A percentile compares a stretch with the other conserved stretches of the same genome.
These are phyloP conservation scores for Halocynthia roretzi DNA, from an alignment of 23 tunicate species.

Conservation along the genomic window DNA sequence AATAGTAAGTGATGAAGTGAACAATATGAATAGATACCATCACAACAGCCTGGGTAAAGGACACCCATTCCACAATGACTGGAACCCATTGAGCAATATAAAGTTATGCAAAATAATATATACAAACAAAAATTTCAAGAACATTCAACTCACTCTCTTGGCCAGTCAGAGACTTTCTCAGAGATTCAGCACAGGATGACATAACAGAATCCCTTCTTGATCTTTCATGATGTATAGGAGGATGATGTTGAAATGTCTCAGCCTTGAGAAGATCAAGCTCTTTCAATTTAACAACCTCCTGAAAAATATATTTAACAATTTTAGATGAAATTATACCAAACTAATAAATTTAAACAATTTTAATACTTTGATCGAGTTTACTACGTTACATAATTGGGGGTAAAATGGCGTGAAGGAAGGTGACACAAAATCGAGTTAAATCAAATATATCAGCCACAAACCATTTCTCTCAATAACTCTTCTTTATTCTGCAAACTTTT, in stretches of 20 bases:
- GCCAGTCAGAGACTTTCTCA: conserved; percentile 33
- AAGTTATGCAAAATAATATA: too few species aligned
- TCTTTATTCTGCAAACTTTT: conserved; percentile 54
- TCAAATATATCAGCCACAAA: neutral
- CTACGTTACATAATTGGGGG: too few species aligned
- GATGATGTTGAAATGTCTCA: conserved; percentile 1
- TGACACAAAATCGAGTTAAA: neutral
- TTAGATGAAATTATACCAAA: too few species aligned
- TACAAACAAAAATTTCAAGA: too few species aligned
- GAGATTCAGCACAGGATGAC: conserved; percentile 50
- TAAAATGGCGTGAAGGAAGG: neutral
- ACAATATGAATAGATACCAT: too few species aligned
- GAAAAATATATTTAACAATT: neutral
- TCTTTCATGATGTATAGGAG: neutral
- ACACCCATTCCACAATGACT: too few species aligned
- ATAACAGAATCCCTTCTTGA: conserved; percentile 15
- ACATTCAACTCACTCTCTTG: conserved; percentile 23
- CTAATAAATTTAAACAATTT: too few species aligned
- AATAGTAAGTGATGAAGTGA: too few species aligned
- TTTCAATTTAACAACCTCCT: conserved; percentile 34
- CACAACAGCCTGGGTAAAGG: too few species aligned
- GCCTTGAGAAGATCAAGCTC: conserved; percentile 38
- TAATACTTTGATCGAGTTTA: too few species aligned
- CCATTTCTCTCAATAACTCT: conserved; percentile 45
- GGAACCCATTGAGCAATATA: too few species aligned